phyloP scores from a whole-genome alignment of 1,140 invertebrate species.

The Lepidurus apus region DNA sequence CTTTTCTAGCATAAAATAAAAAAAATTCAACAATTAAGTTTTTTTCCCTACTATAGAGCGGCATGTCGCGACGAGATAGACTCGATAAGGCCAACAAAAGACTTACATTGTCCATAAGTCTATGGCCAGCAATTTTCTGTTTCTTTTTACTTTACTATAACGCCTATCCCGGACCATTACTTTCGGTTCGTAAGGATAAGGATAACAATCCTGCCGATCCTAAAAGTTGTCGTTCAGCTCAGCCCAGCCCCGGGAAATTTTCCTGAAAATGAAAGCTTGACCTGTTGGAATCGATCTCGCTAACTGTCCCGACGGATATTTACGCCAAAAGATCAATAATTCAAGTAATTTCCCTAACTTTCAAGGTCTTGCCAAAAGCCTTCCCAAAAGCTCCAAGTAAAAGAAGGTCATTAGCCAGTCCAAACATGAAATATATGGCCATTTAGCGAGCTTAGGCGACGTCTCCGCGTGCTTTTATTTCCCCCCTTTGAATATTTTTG shows the following conservation, averaged over 20 bases:
- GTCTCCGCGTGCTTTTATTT: not conserved
- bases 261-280: too few species aligned
- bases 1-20: too few species aligned
- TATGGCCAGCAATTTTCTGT: not conserved
- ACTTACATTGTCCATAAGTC: not conserved
- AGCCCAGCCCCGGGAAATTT: too few species aligned
- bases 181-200: too few species aligned
- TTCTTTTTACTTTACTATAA: too few species aligned
- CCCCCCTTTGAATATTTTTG: not conserved
- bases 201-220: too few species aligned
- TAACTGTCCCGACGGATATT: too few species aligned
- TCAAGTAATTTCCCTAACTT: not conserved
- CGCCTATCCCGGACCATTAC: too few species aligned
- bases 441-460: not conserved
- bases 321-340: too few species aligned
- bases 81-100: not conserved
- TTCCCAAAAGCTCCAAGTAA: not conserved
- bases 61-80: not conserved
- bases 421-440: not conserved
- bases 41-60: not conserved
- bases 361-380: not conserved
- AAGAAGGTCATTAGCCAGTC: conserved; percentile 4
- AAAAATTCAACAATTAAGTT: too few species aligned
- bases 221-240: too few species aligned
- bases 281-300: too few species aligned